Conservation (phyloP, 1,140 invertebrate species). For the Cylas formicarius region DNA sequence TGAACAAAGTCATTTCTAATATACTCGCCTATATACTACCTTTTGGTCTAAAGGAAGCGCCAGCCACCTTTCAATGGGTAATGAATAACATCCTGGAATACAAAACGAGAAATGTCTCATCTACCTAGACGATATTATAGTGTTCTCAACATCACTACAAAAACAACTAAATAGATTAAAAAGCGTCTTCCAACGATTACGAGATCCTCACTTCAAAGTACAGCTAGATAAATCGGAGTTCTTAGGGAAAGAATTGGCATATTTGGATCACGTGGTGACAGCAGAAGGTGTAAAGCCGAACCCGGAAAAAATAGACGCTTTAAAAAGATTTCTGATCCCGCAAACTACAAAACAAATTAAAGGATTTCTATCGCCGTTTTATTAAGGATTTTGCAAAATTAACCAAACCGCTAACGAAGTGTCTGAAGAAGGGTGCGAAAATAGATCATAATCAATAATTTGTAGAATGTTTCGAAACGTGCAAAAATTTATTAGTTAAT, state of each 20-base stretch:
- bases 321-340: conserved; percentile 23
- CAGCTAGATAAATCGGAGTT: conserved; percentile 33
- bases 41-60: conserved; percentile 22
- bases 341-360: conserved; percentile 24
- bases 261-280: conserved; percentile 35
- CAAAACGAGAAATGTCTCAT: conserved; percentile 29
- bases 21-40: too few relatives aligned
- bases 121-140: conserved; percentile 32
- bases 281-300: conserved; percentile 21
- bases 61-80: conserved; percentile 22
- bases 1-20: too few relatives aligned
- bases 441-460: conserved; percentile 14
- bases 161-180: conserved; percentile 13
- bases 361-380: conserved; percentile 22
- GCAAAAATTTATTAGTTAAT: conserved; percentile 20
- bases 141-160: conserved; percentile 19
- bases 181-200: conserved; percentile 10
- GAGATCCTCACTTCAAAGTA: conserved; percentile 23
- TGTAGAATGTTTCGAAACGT: conserved; percentile 14
- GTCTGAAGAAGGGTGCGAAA: conserved; percentile 23
- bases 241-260: conserved; percentile 35
- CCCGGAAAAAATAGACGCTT: conserved; percentile 23
- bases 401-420: conserved; percentile 19
- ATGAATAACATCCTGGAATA: too few relatives aligned
- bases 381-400: conserved; percentile 18